These are phyloP conservation scores for Perizoma affinitatum DNA, from an alignment of 2,888 invertebrate genomes.

Conservation along the genomic window DNA sequence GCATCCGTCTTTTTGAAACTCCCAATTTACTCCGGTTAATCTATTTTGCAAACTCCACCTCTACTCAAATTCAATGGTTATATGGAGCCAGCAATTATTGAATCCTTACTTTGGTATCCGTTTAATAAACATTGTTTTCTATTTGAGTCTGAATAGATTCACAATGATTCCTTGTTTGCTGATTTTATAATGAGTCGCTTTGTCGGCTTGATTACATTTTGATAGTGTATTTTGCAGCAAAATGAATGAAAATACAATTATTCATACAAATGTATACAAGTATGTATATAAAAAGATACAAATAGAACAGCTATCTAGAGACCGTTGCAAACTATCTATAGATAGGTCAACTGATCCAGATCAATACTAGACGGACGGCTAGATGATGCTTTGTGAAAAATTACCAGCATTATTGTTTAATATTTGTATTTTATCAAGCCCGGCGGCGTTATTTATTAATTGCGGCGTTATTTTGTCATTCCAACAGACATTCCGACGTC, in stretches of 20 bases:
- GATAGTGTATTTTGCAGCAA: slow-evolving; percentile 7
- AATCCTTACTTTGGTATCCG: slow-evolving; percentile 74
- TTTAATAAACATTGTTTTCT: slow-evolving; percentile 81
- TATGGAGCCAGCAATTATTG: slow-evolving; percentile 67
- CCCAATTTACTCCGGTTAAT: slow-evolving; percentile 6
- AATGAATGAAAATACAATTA: neutral
- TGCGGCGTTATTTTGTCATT: too few species aligned
- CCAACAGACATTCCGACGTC: neutral
- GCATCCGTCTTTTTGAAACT: neutral
- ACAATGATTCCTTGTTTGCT: slow-evolving; percentile 24
- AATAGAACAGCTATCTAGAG: too few species aligned
- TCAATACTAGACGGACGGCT: too few species aligned
- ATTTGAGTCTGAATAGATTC: slow-evolving; percentile 61
- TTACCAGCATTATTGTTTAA: too few species aligned
- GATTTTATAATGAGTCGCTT: slow-evolving; percentile 41
- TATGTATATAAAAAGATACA: too few species aligned
- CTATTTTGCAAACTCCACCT: neutral
- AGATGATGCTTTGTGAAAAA: too few species aligned
- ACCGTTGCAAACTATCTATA: too few species aligned
- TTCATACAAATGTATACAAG: too few species aligned
- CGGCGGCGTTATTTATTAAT: too few species aligned
- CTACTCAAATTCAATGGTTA: slow-evolving; percentile 53
- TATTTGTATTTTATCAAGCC: too few species aligned
- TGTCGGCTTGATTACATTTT: slow-evolving; percentile 29
- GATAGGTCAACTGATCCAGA: too few species aligned